Evolutionary conservation across 2,113 vertebrate genomes (phyloP).

Genomic region (Leptobrachium ailaonicum): DNA sequence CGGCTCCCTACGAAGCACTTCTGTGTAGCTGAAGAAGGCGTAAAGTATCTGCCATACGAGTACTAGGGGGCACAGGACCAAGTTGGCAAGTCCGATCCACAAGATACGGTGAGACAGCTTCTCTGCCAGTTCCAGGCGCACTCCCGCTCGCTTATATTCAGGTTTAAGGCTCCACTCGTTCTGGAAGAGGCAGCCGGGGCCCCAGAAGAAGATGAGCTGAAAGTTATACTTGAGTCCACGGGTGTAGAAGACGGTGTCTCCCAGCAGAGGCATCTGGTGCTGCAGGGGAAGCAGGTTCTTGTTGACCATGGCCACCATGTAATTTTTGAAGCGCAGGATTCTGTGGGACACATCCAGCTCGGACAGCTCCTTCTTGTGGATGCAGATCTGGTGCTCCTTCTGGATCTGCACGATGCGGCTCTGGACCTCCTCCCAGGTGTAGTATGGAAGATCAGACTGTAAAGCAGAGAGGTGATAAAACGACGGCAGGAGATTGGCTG

Average conservation of each 20-base stretch:
- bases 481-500: too few relatives aligned
- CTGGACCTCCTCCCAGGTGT: slow-evolving; percentile 96
- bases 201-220: slow-evolving; percentile 98
- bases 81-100: slow-evolving; percentile 96
- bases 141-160: slow-evolving; percentile 90
- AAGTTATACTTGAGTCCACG: slow-evolving; percentile 98
- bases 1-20: slow-evolving; percentile 93
- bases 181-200: slow-evolving; percentile 90
- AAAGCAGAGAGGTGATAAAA: not conserved
- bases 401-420: slow-evolving; percentile 94
- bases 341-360: slow-evolving; percentile 96
- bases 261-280: slow-evolving; percentile 82
- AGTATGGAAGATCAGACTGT: slow-evolving; percentile 90
- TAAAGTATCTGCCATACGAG: slow-evolving; percentile 98
- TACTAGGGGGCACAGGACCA: slow-evolving; percentile 93
- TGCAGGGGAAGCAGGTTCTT: slow-evolving; percentile 93
- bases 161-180: slow-evolving; percentile 95
- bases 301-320: slow-evolving; percentile 98
- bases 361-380: slow-evolving; percentile 93
- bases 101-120: slow-evolving; percentile 90
- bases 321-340: slow-evolving; percentile 98
- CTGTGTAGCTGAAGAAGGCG: slow-evolving; percentile 96
- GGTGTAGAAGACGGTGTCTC: slow-evolving; percentile 86
- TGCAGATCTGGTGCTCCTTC: slow-evolving; percentile 98
- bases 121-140: slow-evolving; percentile 89